These are phyloP conservation scores for Lysandra bellargus DNA, from an alignment of 2,888 invertebrate genomes.

Conservation along the genomic window DNA sequence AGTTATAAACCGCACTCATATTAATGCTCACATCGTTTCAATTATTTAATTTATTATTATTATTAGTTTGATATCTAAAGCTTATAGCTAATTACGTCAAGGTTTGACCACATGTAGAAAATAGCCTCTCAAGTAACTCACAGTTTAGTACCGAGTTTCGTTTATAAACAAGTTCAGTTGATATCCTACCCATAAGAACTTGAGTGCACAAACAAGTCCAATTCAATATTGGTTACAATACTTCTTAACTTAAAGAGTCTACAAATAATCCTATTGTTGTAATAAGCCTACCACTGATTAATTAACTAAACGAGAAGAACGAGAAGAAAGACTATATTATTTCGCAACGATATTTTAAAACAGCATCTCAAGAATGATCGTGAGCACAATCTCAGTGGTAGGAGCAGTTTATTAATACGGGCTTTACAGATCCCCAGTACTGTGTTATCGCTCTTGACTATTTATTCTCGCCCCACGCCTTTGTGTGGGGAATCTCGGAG, in stretches of 20 bases:
- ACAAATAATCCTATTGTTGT: neutral
- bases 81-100: neutral
- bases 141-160: too few species aligned
- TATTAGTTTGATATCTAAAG: too few species aligned
- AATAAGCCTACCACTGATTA: neutral
- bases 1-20: neutral
- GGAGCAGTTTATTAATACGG: neutral
- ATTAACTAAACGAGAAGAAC: neutral
- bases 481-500: slow-evolving; percentile 38
- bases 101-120: neutral
- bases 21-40: neutral
- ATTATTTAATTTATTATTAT: too few species aligned
- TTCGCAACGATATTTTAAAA: neutral
- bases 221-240: neutral
- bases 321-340: neutral
- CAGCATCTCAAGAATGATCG: neutral
- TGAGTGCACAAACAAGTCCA: too few species aligned
- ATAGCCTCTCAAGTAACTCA: too few species aligned
- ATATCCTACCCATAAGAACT: too few species aligned
- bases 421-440: slow-evolving; percentile 31
- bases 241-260: neutral
- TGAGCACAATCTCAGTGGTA: neutral
- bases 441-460: slow-evolving; percentile 43
- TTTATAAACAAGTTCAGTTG: too few species aligned
- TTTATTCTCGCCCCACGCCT: slow-evolving; percentile 41